A percentile compares a stretch with the other conserved stretches of the same genome.
These are phyloP conservation scores for Nasua narica DNA, from an alignment of 2,797 vertebrate species.

Conservation along the genomic window DNA sequence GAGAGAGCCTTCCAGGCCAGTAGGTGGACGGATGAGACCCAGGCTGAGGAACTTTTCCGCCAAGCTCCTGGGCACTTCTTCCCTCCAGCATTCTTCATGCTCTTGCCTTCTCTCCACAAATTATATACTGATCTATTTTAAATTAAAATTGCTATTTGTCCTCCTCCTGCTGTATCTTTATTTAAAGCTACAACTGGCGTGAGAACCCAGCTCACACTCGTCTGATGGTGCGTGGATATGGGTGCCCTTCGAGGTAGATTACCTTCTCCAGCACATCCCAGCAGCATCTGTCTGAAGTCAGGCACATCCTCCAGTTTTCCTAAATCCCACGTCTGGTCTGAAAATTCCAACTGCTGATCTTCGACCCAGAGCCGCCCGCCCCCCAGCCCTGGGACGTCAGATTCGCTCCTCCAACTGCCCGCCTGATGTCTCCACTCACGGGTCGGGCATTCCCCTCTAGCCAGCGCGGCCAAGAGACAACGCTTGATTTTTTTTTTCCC, in stretches of 20 bases:
- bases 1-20: not conserved
- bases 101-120: not conserved
- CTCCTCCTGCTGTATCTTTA: not conserved
- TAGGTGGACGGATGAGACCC: accelerated
- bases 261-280: accelerated
- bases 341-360: not conserved
- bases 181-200: not conserved
- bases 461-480: not conserved
- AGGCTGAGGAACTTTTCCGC: accelerated
- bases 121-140: not conserved
- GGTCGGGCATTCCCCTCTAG: accelerated
- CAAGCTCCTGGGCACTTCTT: not conserved
- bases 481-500: not conserved
- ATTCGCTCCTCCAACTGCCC: accelerated
- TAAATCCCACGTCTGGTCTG: not conserved
- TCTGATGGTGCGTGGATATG: accelerated
- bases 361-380: not conserved
- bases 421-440: accelerated
- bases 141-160: conserved; percentile 17
- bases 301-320: not conserved
- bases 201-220: not conserved
- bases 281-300: accelerated
- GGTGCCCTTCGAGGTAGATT: accelerated
- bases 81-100: accelerated
- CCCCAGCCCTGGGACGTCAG: not conserved